Evolutionary conservation across 1,140 invertebrate genomes (phyloP).

Genomic region (Leptopilina boulardi): DNA sequence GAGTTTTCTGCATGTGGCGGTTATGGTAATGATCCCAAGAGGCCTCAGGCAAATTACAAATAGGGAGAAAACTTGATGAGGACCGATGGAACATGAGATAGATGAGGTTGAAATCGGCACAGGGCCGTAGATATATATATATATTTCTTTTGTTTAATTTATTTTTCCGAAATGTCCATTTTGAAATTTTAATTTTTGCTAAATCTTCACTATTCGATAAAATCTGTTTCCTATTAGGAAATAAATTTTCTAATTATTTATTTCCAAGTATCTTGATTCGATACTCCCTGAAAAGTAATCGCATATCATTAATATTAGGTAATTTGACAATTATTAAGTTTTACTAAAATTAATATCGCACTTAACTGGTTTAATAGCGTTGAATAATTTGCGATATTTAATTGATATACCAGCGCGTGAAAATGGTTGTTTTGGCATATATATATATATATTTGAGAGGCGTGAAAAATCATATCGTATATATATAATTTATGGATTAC

Average conservation of each 20-base stretch:
- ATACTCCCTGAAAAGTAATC: no score
- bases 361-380: no score
- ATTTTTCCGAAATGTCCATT: no score
- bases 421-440: neutral
- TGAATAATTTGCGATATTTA: neutral
- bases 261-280: no score
- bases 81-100: constrained; percentile 18
- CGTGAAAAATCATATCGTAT: neutral
- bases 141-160: neutral
- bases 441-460: neutral
- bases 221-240: no score
- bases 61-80: constrained; percentile 31
- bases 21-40: constrained; percentile 3
- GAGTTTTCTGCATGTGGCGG: constrained; percentile 23
- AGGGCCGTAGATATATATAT: neutral
- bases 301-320: no score
- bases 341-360: no score
- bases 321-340: no score
- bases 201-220: no score
- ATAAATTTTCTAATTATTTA: no score
- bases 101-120: constrained; percentile 15
- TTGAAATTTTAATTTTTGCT: no score
- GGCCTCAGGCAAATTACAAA: constrained; percentile 18
- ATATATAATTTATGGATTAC: constrained; percentile 4
- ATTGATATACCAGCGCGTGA: neutral